A percentile compares a stretch with the other conserved stretches of the same genome.
These are phyloP conservation scores for Balearica regulorum DNA, from an alignment of 2,797 vertebrate species.

Conservation along the genomic window DNA sequence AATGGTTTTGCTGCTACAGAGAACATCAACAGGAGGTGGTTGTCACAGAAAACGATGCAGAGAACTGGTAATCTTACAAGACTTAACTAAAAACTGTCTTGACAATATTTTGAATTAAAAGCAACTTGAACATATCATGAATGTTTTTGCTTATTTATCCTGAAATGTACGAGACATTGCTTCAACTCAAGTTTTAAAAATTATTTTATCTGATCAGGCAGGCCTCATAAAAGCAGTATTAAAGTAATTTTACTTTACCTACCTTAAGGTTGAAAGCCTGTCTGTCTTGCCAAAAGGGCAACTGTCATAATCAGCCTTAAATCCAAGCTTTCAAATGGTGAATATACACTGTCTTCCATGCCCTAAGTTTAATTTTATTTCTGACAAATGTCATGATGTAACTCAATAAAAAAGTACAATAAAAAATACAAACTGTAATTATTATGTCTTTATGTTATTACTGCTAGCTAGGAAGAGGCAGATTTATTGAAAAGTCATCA, in stretches of 20 bases:
- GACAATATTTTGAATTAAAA: neutral
- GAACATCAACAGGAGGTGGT: neutral
- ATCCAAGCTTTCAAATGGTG: neutral
- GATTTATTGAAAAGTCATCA: neutral
- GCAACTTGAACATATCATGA: neutral
- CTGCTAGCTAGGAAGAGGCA: neutral
- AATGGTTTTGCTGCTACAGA: neutral
- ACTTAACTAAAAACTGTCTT: neutral
- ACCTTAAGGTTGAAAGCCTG: neutral
- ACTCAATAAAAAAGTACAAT: neutral
- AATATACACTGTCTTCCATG: neutral
- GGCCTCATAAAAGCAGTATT: neutral
- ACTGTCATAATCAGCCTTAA: neutral
- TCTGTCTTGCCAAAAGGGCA: neutral
- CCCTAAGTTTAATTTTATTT: neutral
- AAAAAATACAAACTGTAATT: neutral
- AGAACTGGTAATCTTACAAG: neutral
- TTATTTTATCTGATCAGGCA: neutral
- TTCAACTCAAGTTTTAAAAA: neutral
- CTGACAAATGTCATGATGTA: neutral
- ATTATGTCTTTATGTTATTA: neutral
- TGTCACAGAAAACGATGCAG: neutral
- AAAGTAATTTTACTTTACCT: neutral
- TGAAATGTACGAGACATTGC: neutral
- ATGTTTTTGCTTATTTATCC: neutral